Evolutionary conservation across 1,140 invertebrate genomes (phyloP).

Genomic region (Popillia japonica): DNA sequence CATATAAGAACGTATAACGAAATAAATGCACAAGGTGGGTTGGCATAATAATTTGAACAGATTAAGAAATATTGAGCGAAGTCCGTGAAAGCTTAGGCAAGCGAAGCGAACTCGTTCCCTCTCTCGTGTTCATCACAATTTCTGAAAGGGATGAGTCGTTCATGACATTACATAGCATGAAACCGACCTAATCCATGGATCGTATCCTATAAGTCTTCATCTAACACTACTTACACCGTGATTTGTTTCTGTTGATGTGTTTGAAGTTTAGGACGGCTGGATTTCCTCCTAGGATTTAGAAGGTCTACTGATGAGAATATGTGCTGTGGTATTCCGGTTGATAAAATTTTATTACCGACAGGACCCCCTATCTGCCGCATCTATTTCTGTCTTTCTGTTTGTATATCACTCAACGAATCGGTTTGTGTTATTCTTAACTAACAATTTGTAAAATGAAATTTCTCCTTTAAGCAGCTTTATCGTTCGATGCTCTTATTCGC

Average conservation of each 20-base stretch:
- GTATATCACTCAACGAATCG: conserved; percentile 1
- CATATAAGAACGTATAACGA: too few relatives aligned
- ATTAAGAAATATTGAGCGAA: conserved; percentile 32
- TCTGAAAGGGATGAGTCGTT: conserved; percentile 20
- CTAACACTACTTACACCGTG: conserved; percentile 53
- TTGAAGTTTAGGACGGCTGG: conserved; percentile 53
- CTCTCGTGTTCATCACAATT: conserved; percentile 18
- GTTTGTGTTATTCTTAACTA: background rate
- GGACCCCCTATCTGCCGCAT: background rate
- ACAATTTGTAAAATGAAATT: too few relatives aligned
- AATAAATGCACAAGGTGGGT: background rate
- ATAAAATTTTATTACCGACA: conserved; percentile 9
- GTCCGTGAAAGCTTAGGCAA: background rate
- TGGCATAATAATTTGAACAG: conserved; percentile 3
- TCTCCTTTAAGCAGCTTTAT: too few relatives aligned
- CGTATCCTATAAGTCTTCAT: conserved; percentile 55
- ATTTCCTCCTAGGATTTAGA: conserved; percentile 36
- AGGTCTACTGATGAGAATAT: conserved; percentile 34
- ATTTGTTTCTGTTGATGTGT: conserved; percentile 57
- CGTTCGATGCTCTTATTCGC: too few relatives aligned
- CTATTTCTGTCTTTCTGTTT: background rate
- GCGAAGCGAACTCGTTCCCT: background rate
- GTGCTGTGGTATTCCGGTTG: conserved; percentile 29
- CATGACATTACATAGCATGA: conserved; percentile 30
- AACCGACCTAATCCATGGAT: conserved; percentile 48